Base-by-base conservation (phyloP, 2,888 invertebrate species). In the Urechis unicinctus region DNA sequence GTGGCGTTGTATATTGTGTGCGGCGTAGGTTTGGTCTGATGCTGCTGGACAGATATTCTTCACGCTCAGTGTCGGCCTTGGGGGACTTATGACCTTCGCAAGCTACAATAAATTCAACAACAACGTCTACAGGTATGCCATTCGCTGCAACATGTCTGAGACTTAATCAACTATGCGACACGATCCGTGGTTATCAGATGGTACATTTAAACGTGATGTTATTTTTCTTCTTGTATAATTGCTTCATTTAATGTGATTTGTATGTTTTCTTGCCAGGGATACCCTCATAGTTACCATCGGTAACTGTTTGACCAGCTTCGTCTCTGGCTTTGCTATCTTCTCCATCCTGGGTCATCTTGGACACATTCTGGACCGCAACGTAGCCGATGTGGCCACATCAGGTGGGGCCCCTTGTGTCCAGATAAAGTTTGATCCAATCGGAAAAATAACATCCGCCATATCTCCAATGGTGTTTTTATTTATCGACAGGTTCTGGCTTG, bases 31-130 rank as follows among this genome's bases (percentile, higher is more conserved):
- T 24, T 90, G 89, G 89, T 87, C 86, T 2, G 87, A 87, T 64
- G 89, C 89, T 1, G 88, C 88, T 0, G 88, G 88, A 1, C 89
- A 89, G 83, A 86, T 88, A 65, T 88, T 89, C 77, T 89, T 88
- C 78, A 89, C 89, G 0, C 85, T 89, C 58, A 87, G 88, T 45
- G 85, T 89, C n/a, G 88, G 88, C 0, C 82, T 88, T 54, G 84
- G 89, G 46, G 88, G 88, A 0, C 80, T 90, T 53, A 85, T 89
- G 9, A 89, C 88, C 50, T 89, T 88, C 78, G 88, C 82, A 60
- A 81, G 79, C 57, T 81, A 81, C 71, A 81, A 80, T 66, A 76
- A 82, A 64, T 89, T 87, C 72, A 78, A 78, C 51, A 89, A 89
- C 62, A 77, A 76, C 56, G 73, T 78, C 9, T 77, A 74, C 62